Conservation (phyloP, 2,113 vertebrate genomes). For the Otis tarda region DNA sequence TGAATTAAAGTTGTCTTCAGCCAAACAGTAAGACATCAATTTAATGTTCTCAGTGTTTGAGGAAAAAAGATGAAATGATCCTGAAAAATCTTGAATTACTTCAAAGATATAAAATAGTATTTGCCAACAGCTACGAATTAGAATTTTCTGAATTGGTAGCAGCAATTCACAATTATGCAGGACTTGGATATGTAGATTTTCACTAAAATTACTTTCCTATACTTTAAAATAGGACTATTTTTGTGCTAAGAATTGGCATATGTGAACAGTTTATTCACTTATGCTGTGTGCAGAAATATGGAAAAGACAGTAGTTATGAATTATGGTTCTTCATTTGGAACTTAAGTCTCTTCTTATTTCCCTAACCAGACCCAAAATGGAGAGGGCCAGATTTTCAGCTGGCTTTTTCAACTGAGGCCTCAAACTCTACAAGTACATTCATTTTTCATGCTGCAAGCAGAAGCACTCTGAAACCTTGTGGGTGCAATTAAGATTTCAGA, state of each 20-base stretch:
- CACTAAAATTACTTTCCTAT: background rate
- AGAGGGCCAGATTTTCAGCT: constrained; percentile 12
- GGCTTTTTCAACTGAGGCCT: background rate
- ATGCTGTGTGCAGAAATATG: background rate
- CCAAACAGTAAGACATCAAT: background rate
- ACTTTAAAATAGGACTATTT: background rate
- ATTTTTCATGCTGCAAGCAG: constrained; percentile 44
- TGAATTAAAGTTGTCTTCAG: background rate
- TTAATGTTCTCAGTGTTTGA: background rate
- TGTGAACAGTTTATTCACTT: background rate
- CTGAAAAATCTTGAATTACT: constrained; percentile 23
- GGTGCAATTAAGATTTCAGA: constrained; percentile 43
- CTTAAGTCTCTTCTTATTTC: constrained; percentile 18
- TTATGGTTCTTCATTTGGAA: constrained; percentile 38
- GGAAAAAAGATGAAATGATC: background rate
- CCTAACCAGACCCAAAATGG: background rate
- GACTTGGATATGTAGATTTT: background rate
- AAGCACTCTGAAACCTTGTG: background rate
- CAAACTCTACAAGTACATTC: background rate
- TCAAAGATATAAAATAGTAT: background rate
- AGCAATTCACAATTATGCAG: background rate
- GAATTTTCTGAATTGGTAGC: constrained; percentile 4
- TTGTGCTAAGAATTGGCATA: background rate
- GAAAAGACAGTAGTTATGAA: constrained; percentile 16
- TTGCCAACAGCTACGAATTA: constrained; percentile 12